phyloP scores from a whole-genome alignment of 2,888 invertebrate genomes.

The Seira sanloemensis region DNA sequence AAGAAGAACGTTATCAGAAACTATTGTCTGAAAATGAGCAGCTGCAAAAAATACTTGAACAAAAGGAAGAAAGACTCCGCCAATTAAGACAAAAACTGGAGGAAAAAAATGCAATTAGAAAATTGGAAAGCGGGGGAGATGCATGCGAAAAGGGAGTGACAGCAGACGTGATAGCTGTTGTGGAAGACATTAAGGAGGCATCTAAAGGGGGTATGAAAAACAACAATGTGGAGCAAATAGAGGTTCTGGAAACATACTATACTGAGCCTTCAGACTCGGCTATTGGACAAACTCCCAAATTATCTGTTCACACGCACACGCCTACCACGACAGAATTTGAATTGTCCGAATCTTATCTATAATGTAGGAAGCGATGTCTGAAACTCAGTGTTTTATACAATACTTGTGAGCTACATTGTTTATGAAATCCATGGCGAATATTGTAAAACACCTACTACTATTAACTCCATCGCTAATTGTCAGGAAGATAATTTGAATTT shows the following conservation, averaged over 20 bases:
- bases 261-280: conserved; percentile 89
- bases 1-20: conserved; percentile 96
- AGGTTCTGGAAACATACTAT: conserved; percentile 84
- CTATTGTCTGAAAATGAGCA: conserved; percentile 96
- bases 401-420: too few relatives aligned
- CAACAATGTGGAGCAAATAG: conserved; percentile 71
- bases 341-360: conserved; percentile 92
- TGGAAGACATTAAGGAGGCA: conserved; percentile 39
- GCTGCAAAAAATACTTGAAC: conserved; percentile 93
- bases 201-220: conserved; percentile 64
- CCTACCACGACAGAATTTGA: conserved; percentile 86
- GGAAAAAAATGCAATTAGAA: conserved; percentile 82
- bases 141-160: background rate
- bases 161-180: conserved; percentile 21
- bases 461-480: too few relatives aligned
- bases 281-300: conserved; percentile 79
- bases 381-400: conserved; percentile 51
- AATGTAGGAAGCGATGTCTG: conserved; percentile 51
- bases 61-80: conserved; percentile 94
- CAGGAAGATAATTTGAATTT: too few relatives aligned
- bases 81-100: conserved; percentile 87
- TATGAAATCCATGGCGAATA: too few relatives aligned
- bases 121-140: conserved; percentile 29
- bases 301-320: conserved; percentile 86
- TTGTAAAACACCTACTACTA: too few relatives aligned